Conservation (phyloP, 2,113 vertebrate genomes). For the Toxostoma redivivum region DNA sequence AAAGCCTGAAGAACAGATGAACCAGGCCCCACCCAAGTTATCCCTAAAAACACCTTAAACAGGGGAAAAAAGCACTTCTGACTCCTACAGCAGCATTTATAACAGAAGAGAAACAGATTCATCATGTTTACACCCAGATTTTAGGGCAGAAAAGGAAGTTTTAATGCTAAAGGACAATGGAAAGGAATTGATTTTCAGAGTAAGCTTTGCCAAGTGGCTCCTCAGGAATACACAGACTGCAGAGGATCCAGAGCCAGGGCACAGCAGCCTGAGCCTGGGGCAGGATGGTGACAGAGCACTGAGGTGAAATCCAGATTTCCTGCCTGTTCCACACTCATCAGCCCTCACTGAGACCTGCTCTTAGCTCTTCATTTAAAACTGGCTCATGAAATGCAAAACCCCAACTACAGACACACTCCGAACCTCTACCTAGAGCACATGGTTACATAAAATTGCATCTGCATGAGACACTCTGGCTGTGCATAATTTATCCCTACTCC, state of each 20-base stretch:
- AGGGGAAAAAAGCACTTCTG: not conserved
- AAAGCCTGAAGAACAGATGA: not conserved
- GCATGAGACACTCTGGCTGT: not conserved
- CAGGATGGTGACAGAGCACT: not conserved
- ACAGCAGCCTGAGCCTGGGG: not conserved
- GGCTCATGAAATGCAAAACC: not conserved
- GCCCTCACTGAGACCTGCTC: not conserved
- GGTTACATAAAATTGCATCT: not conserved
- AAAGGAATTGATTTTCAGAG: not conserved
- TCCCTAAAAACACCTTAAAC: not conserved
- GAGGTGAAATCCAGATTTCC: not conserved
- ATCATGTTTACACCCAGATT: not conserved
- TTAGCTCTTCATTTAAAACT: not conserved
- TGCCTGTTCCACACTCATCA: not conserved
- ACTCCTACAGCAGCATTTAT: not conserved
- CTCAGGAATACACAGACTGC: not conserved
- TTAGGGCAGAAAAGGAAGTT: not conserved
- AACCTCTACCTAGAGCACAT: not conserved
- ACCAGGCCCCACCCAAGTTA: not conserved
- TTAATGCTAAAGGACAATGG: not conserved
- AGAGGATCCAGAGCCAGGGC: not conserved
- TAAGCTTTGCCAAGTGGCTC: not conserved
- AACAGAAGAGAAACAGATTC: not conserved
- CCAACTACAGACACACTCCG: not conserved
- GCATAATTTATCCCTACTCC: not conserved